A percentile compares a stretch with the other conserved stretches of the same genome.
phyloP scores from a whole-genome alignment of 2,888 invertebrate species.

The Ophonus ardosiacus region DNA sequence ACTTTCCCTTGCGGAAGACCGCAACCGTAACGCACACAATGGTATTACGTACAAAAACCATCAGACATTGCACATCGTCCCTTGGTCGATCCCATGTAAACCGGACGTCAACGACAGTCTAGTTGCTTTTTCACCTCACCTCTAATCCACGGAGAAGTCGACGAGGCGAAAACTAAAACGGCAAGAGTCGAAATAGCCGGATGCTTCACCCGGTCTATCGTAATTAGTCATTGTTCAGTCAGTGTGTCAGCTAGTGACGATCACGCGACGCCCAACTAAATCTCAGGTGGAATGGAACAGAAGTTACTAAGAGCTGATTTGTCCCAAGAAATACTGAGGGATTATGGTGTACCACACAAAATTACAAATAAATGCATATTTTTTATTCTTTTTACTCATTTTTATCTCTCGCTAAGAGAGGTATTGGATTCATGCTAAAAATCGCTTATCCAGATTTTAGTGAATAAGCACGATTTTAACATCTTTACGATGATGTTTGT shows the following conservation, averaged over 20 bases:
- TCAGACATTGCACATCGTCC: conserved; percentile 1
- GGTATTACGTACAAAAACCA: conserved; percentile 12
- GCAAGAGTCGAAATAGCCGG: conserved; percentile 49
- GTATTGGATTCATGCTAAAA: no score
- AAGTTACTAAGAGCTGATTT: not conserved
- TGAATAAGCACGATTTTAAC: no score
- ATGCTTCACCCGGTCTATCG: conserved; percentile 26
- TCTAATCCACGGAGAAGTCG: conserved; percentile 28
- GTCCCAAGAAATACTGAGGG: not conserved
- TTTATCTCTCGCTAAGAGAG: no score
- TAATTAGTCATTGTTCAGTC: conserved; percentile 62
- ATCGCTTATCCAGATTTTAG: no score
- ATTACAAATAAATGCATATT: no score
- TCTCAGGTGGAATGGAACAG: not conserved
- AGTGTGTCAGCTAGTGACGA: conserved; percentile 4
- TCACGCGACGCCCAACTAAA: not conserved
- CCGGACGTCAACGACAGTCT: conserved; percentile 49
- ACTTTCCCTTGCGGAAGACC: conserved; percentile 11
- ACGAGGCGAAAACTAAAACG: conserved; percentile 40
- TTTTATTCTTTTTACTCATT: no score
- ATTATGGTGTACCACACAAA: no score
- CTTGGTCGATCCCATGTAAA: conserved; percentile 23
- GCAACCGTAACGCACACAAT: conserved; percentile 33
- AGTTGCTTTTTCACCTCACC: conserved; percentile 3
- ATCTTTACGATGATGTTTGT: no score